Evolutionary conservation across 1,140 invertebrate genomes (phyloP).

Genomic region (Mactra quadrangularis): DNA sequence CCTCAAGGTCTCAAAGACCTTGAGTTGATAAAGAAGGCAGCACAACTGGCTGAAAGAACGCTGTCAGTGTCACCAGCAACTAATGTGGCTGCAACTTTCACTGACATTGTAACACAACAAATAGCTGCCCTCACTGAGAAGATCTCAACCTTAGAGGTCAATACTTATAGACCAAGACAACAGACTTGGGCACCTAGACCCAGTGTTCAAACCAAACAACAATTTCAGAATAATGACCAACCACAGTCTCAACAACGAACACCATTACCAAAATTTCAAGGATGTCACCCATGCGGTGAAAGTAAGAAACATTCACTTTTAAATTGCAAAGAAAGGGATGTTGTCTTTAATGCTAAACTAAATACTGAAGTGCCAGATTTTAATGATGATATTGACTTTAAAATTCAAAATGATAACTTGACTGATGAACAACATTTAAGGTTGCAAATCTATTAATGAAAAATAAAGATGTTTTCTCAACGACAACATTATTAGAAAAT

Average conservation of each 20-base stretch:
- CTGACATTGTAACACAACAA: too few relatives aligned
- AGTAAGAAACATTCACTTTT: too few relatives aligned
- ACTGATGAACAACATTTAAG: slow-evolving; percentile 39
- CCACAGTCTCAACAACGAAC: slow-evolving; percentile 6
- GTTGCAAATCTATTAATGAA: too few relatives aligned
- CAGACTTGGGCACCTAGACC: neutral
- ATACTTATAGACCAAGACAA: too few relatives aligned
- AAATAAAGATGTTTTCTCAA: neutral
- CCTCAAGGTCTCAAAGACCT: too few relatives aligned
- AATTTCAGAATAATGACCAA: neutral
- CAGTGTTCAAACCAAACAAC: neutral
- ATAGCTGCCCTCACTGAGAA: too few relatives aligned
- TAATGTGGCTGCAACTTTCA: neutral
- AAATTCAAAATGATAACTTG: slow-evolving; percentile 37
- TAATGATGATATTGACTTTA: slow-evolving; percentile 31
- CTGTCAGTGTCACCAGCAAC: neutral
- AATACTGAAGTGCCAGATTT: too few relatives aligned
- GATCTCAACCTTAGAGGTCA: too few relatives aligned
- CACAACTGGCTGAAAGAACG: too few relatives aligned
- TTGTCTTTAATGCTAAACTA: neutral
- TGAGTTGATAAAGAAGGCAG: neutral
- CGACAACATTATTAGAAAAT: slow-evolving; percentile 58
- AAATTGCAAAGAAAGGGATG: too few relatives aligned
- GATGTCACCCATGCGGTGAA: neutral
- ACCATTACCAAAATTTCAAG: neutral